A percentile compares a stretch with the other conserved stretches of the same genome.
These are phyloP conservation scores for Daboia siamensis DNA, from an alignment of 2,113 vertebrate species.

Conservation along the genomic window DNA sequence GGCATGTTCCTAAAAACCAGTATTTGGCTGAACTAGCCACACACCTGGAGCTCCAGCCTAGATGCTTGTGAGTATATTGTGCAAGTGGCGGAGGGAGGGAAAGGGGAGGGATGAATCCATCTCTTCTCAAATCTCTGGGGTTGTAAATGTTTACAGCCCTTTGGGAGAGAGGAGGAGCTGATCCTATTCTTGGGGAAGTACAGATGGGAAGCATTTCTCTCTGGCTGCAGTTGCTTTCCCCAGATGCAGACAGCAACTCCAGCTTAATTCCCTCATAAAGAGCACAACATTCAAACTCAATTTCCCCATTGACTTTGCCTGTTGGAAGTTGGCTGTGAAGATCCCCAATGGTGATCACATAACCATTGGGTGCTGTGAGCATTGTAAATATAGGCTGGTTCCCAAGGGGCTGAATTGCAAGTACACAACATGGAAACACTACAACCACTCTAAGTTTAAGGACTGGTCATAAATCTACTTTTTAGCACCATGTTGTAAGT, in stretches of 20 bases:
- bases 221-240: not conserved
- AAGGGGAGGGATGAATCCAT: not conserved
- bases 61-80: not conserved
- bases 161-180: not conserved
- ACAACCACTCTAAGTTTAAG: not conserved
- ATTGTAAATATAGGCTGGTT: not conserved
- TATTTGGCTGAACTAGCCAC: not conserved
- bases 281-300: not conserved
- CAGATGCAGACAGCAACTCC: not conserved
- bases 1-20: not conserved
- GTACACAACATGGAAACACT: not conserved
- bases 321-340: not conserved
- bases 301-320: not conserved
- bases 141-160: not conserved
- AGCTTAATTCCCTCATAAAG: not conserved
- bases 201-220: not conserved
- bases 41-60: not conserved
- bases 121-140: not conserved
- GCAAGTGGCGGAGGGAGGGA: not conserved
- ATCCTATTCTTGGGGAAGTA: not conserved
- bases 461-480: not conserved
- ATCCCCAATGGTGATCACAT: not conserved
- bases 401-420: not conserved
- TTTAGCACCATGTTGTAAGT: not conserved
- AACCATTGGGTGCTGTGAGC: not conserved